phyloP scores from a whole-genome alignment of 1,140 invertebrate genomes.

The Melipona quadrifasciata region DNA sequence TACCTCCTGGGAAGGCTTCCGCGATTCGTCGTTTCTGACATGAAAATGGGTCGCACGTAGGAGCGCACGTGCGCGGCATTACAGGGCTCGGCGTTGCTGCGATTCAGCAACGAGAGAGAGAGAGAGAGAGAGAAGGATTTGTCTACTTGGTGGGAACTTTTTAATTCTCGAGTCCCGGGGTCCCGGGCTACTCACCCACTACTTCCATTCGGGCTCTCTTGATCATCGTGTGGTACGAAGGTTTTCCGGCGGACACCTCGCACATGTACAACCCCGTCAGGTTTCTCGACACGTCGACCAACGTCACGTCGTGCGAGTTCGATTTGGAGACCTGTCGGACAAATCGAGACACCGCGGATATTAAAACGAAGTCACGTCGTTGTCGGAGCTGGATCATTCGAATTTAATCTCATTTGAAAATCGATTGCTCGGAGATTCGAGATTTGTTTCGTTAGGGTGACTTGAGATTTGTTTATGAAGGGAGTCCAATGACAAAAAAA shows the following conservation, averaged over 20 bases:
- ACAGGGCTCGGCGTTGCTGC: neutral
- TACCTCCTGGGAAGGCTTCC: neutral
- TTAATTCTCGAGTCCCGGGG: conserved; percentile 23
- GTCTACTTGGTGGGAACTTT: conserved; percentile 35
- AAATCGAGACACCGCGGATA: neutral
- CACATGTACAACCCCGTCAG: conserved; percentile 88
- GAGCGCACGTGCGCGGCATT: conserved; percentile 35
- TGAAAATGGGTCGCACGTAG: conserved; percentile 46
- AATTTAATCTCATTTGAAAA: too few species aligned
- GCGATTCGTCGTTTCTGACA: conserved; percentile 4
- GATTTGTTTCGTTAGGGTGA: too few species aligned
- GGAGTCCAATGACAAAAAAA: too few species aligned
- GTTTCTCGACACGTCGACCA: conserved; percentile 83
- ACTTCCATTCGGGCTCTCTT: conserved; percentile 85
- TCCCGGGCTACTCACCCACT: conserved; percentile 84
- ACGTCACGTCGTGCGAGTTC: conserved; percentile 82
- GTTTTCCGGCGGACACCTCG: conserved; percentile 88
- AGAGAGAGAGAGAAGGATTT: conserved; percentile 18
- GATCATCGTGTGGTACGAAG: conserved; percentile 87
- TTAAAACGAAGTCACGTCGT: neutral
- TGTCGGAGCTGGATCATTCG: too few species aligned
- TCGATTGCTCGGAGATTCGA: too few species aligned
- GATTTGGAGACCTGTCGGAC: conserved; percentile 81
- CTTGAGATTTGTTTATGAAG: too few species aligned
- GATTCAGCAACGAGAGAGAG: neutral